These are phyloP conservation scores for Geotrypetes seraphini DNA, from an alignment of 2,797 vertebrate genomes.

Conservation along the genomic window DNA sequence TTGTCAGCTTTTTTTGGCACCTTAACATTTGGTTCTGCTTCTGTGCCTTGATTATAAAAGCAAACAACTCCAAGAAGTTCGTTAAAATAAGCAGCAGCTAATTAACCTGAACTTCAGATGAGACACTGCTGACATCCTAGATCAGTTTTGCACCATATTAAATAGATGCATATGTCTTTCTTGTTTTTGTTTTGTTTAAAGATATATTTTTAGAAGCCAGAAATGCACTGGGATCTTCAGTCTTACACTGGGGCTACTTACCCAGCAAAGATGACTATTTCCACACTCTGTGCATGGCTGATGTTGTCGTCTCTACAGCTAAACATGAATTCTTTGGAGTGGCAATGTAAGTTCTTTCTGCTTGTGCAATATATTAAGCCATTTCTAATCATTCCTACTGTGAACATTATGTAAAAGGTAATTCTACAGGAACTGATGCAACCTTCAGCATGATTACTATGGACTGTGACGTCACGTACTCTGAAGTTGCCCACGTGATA, in stretches of 20 bases:
- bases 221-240: constrained; percentile 53
- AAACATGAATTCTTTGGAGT: constrained; percentile 96
- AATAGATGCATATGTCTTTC: constrained; percentile 71
- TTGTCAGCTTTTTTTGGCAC: constrained; percentile 99
- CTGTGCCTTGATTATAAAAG: constrained; percentile 99
- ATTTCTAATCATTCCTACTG: constrained; percentile 21
- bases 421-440: constrained; percentile 3
- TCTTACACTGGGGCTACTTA: constrained; percentile 86
- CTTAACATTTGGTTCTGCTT: constrained; percentile 98
- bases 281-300: constrained; percentile 70
- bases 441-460: constrained; percentile 7
- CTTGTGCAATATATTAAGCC: constrained; percentile 24
- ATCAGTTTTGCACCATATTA: constrained; percentile 82
- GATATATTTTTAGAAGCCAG: constrained; percentile 76
- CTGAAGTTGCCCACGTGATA: not conserved
- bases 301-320: constrained; percentile 90
- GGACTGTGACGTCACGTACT: not conserved
- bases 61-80: constrained; percentile 98
- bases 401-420: constrained; percentile 6
- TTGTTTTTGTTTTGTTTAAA: constrained; percentile 55
- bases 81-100: constrained; percentile 99
- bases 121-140: constrained; percentile 85
- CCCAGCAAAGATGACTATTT: constrained; percentile 78
- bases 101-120: constrained; percentile 98
- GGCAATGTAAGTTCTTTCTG: constrained; percentile 78